Percentiles rank a stretch among this genome's conserved stretches.
These are phyloP conservation scores for Hemiprocne comata DNA, from an alignment of 2,113 vertebrate species.

Conservation along the genomic window DNA sequence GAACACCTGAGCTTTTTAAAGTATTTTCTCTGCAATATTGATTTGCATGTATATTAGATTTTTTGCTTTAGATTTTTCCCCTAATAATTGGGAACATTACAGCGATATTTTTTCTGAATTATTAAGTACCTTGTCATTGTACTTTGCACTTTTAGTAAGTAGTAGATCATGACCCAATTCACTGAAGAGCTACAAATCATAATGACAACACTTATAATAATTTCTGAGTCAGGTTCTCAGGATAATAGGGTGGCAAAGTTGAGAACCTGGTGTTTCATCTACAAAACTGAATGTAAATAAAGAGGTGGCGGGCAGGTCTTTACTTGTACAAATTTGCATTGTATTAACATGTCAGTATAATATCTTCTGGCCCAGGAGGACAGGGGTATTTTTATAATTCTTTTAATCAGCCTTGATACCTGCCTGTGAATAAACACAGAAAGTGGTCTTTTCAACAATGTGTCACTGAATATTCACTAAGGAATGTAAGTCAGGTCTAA, in stretches of 20 bases:
- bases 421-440: neutral
- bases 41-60: slow-evolving; percentile 25
- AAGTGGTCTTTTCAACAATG: neutral
- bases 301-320: neutral
- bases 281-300: neutral
- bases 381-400: neutral
- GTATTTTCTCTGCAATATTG: neutral
- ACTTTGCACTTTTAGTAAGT: neutral
- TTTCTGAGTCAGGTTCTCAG: slow-evolving; percentile 4
- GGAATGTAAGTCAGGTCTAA: neutral
- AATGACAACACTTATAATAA: neutral
- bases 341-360: neutral
- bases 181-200: slow-evolving; percentile 1
- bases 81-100: neutral
- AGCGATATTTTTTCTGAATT: neutral
- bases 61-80: slow-evolving; percentile 8
- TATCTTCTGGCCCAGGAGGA: neutral
- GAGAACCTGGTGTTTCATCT: neutral
- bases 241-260: neutral
- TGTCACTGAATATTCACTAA: neutral
- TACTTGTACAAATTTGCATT: neutral
- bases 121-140: neutral
- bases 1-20: neutral
- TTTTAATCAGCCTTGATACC: neutral
- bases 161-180: neutral